Conservation (phyloP, 2,113 vertebrate genomes). For the Noturus placidus region DNA sequence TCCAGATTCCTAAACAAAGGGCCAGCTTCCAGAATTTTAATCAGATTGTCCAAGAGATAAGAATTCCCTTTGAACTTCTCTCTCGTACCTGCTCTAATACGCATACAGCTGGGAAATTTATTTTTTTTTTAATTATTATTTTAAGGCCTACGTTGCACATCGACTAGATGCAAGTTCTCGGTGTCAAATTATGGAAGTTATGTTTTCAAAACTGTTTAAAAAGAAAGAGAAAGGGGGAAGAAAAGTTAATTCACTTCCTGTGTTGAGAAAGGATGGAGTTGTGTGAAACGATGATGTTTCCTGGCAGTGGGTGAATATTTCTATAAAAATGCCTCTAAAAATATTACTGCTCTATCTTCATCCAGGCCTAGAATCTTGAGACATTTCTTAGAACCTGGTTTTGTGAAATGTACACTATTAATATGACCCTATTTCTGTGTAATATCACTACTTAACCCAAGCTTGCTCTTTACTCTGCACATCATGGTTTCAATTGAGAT, state of each 20-base stretch:
- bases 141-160: background rate
- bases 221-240: slow-evolving; percentile 7
- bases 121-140: too few species aligned
- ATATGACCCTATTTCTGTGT: background rate
- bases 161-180: background rate
- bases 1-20: background rate
- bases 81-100: background rate
- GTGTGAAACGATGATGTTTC: slow-evolving; percentile 3
- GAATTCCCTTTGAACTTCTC: background rate
- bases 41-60: background rate
- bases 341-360: background rate
- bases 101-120: too few species aligned
- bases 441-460: background rate
- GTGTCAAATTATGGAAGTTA: background rate
- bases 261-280: slow-evolving; percentile 12
- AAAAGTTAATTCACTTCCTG: slow-evolving; percentile 17
- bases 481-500: background rate
- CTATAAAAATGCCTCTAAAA: background rate
- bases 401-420: background rate
- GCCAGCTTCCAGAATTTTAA: background rate
- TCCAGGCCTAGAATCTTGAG: background rate
- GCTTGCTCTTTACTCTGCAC: background rate
- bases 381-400: background rate
- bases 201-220: background rate
- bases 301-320: slow-evolving; percentile 17